Conservation (phyloP, 2,888 invertebrate genomes). For the Metacarcinus magister region DNA sequence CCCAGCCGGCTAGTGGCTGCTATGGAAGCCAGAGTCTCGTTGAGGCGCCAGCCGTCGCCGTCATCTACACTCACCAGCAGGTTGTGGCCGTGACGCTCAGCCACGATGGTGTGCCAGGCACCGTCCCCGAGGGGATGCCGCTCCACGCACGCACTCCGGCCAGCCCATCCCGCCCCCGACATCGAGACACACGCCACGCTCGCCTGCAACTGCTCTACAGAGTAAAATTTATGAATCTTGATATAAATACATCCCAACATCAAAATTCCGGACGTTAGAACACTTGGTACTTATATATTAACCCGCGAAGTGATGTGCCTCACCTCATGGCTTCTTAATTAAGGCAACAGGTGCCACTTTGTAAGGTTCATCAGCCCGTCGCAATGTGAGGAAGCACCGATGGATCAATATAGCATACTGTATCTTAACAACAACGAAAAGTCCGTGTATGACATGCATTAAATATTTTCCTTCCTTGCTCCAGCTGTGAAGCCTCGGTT, state of each 20-base stretch:
- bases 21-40: conserved; percentile 59
- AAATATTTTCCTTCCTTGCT: no score
- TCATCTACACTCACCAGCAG: conserved; percentile 80
- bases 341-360: no score
- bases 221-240: conserved; percentile 32
- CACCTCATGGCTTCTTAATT: neutral
- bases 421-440: no score
- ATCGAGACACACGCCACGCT: conserved; percentile 72
- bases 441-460: no score
- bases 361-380: no score
- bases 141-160: conserved; percentile 65
- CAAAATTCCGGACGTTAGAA: neutral
- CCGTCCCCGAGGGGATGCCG: conserved; percentile 74
- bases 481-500: no score
- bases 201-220: conserved; percentile 64
- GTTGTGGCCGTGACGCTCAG: conserved; percentile 77
- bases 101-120: conserved; percentile 76
- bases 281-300: neutral
- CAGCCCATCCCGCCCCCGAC: conserved; percentile 57
- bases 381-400: no score
- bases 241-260: neutral
- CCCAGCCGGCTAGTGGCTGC: neutral
- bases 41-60: conserved; percentile 72
- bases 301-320: neutral
- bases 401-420: no score